These are phyloP conservation scores for Hydrocynus forskahlii DNA, from an alignment of 2,797 vertebrate genomes.

Conservation along the genomic window DNA sequence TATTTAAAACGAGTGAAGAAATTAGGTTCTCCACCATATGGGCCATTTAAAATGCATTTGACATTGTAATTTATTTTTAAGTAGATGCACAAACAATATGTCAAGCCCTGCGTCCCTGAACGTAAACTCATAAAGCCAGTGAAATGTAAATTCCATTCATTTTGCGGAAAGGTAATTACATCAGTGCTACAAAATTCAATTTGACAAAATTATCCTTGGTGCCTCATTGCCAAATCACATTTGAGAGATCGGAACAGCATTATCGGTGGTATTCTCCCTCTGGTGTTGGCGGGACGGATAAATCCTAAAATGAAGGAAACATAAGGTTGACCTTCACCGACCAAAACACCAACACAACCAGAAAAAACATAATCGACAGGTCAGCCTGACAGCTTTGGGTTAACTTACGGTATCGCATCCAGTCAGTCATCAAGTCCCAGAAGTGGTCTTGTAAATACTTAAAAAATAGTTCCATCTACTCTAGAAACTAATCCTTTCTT, in stretches of 20 bases:
- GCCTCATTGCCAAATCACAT: background rate
- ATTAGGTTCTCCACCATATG: too few species aligned
- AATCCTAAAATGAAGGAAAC: background rate
- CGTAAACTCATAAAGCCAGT: background rate
- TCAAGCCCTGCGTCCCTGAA: background rate
- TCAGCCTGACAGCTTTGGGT: too few species aligned
- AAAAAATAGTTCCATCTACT: too few species aligned
- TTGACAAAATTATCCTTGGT: background rate
- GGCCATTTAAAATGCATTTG: background rate
- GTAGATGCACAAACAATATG: background rate
- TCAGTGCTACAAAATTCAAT: background rate
- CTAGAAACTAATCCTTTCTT: too few species aligned
- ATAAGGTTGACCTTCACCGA: background rate
- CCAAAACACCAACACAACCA: background rate
- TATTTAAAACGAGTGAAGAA: too few species aligned
- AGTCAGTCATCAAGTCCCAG: too few species aligned
- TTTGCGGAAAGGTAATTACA: constrained; percentile 2
- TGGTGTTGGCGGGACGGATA: background rate
- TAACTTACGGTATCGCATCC: background rate
- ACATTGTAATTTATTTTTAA: background rate
- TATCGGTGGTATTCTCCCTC: background rate
- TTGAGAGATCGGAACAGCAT: background rate
- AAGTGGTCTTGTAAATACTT: too few species aligned
- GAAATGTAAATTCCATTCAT: constrained; percentile 4
- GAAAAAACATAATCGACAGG: background rate